Percentiles rank a stretch among this genome's conserved stretches.
phyloP scores from a whole-genome alignment of 1,140 invertebrate species.

The Pogonomyrmex californicus region DNA sequence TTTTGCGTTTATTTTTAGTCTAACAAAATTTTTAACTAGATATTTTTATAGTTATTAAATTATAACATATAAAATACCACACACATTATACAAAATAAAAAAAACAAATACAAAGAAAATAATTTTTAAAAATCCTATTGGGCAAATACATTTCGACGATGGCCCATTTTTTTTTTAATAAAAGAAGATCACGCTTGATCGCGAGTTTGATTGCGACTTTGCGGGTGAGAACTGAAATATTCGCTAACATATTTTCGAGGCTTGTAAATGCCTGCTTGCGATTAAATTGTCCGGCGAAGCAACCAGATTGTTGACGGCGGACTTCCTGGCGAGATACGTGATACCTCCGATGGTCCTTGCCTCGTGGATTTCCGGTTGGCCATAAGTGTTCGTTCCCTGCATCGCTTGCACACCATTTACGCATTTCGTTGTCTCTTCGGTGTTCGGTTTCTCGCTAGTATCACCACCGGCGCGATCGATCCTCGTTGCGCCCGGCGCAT shows the following conservation, averaged over 20 bases:
- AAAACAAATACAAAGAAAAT: background rate
- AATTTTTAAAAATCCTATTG: background rate
- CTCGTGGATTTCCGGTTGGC: slow-evolving; percentile 67
- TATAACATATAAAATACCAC: background rate
- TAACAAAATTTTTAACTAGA: background rate
- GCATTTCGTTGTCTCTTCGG: background rate
- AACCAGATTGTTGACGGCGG: slow-evolving; percentile 48
- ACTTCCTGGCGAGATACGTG: slow-evolving; percentile 74
- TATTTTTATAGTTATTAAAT: background rate
- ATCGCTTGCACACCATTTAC: background rate
- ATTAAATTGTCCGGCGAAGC: slow-evolving; percentile 43
- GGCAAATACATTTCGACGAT: background rate
- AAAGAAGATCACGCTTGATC: background rate
- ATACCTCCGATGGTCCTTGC: slow-evolving; percentile 73
- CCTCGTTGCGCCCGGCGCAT: slow-evolving; percentile 4
- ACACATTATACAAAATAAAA: background rate
- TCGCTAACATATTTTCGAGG: slow-evolving; percentile 55
- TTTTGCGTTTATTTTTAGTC: background rate
- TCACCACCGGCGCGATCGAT: slow-evolving; percentile 64
- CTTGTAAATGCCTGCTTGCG: slow-evolving; percentile 61
- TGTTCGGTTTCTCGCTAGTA: slow-evolving; percentile 8
- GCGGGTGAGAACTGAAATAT: background rate
- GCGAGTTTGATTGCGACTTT: background rate
- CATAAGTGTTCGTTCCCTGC: background rate
- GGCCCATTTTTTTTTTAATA: background rate